Conservation (phyloP, 2,113 vertebrate genomes). For the Elephantulus edwardii region DNA sequence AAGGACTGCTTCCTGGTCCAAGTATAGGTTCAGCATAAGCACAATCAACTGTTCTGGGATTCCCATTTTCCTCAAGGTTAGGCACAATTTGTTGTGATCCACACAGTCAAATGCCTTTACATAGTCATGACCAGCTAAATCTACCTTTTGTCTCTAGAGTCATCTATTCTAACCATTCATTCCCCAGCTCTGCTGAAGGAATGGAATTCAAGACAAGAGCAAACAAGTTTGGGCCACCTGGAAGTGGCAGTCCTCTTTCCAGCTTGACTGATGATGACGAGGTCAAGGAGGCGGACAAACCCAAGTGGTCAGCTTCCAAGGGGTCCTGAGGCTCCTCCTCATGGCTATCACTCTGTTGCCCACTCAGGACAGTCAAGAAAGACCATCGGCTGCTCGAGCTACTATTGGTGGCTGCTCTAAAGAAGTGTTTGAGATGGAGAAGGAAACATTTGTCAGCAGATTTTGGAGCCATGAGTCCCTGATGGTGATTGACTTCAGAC, state of each 20-base stretch:
- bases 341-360: neutral
- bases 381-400: rapidly evolving
- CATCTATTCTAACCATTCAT: no score
- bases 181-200: rapidly evolving
- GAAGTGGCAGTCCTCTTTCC: rapidly evolving
- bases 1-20: no score
- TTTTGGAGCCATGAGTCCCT: neutral
- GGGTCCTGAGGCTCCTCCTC: rapidly evolving
- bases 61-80: no score
- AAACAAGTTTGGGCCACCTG: rapidly evolving
- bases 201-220: neutral
- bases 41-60: no score
- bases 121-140: no score
- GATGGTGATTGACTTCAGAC: rapidly evolving
- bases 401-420: rapidly evolving
- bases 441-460: neutral
- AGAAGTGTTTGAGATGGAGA: neutral
- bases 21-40: no score
- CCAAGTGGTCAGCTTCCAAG: rapidly evolving
- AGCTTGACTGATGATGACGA: neutral
- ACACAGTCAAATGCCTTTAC: no score
- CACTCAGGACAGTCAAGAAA: rapidly evolving
- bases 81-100: no score
- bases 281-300: neutral
- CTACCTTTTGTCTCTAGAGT: no score